A percentile compares a stretch with the other conserved stretches of the same genome.
phyloP scores from a whole-genome alignment of 1,140 invertebrate genomes.

The Whitmania pigra region DNA sequence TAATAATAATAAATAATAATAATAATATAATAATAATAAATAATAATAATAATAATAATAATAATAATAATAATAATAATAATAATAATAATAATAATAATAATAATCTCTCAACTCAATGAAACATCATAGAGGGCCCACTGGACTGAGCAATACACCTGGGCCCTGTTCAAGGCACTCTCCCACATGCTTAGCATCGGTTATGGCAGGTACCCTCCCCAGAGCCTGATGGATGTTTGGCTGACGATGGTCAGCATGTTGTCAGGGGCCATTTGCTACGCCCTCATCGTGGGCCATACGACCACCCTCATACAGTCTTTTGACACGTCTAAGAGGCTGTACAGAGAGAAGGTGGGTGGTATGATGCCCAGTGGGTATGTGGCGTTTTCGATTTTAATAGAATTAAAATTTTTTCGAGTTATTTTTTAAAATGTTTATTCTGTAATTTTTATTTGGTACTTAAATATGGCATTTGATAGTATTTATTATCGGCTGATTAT shows the following conservation, averaged over 20 bases:
- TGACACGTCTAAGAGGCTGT: slow-evolving; percentile 89
- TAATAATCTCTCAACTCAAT: no score
- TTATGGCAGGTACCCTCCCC: slow-evolving; percentile 69
- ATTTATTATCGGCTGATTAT: no score
- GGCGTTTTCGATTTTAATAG: no score
- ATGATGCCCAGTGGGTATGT: no score
- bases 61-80: background rate
- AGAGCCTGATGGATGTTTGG: slow-evolving; percentile 96
- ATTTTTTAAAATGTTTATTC: no score
- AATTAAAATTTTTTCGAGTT: no score
- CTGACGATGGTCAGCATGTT: slow-evolving; percentile 97
- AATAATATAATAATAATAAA: background rate
- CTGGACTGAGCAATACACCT: slow-evolving; percentile 96
- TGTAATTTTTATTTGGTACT: no score
- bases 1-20: background rate
- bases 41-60: background rate
- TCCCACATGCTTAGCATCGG: slow-evolving; percentile 98
- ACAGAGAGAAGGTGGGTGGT: slow-evolving; percentile 74
- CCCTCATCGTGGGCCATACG: slow-evolving; percentile 90
- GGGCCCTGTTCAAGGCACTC: slow-evolving; percentile 96
- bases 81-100: no score
- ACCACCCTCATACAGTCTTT: slow-evolving; percentile 95
- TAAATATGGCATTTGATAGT: no score
- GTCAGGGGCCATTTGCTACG: slow-evolving; percentile 70
- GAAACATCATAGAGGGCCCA: slow-evolving; percentile 62